phyloP scores from a whole-genome alignment of 2,797 vertebrate genomes.

The Craterocephalus amniculus region DNA sequence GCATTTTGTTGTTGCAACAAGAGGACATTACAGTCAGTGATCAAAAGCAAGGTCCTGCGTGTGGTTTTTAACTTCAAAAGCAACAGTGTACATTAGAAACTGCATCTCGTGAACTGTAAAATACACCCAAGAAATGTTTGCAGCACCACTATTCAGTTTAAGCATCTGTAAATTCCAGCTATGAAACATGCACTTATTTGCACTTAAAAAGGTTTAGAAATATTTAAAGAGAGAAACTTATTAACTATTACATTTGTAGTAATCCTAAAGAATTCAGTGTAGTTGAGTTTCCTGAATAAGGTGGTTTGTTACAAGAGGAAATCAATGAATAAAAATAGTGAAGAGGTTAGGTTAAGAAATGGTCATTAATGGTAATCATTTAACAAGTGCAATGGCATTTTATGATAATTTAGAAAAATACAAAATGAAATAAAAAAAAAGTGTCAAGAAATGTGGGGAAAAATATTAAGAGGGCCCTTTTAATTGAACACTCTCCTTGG shows the following conservation, averaged over 20 bases:
- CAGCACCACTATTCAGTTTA: neutral
- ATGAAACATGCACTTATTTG: neutral
- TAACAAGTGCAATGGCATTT: no score
- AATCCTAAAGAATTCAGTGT: neutral
- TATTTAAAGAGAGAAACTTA: neutral
- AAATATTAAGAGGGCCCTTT: no score
- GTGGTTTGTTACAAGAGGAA: no score
- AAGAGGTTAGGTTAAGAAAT: no score
- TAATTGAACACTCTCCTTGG: no score
- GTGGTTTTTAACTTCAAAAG: neutral
- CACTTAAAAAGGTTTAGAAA: neutral
- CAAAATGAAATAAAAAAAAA: no score
- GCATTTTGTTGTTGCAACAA: neutral
- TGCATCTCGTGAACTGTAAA: neutral
- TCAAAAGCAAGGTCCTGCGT: neutral
- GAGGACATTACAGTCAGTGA: no score
- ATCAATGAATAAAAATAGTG: no score
- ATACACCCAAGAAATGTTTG: no score
- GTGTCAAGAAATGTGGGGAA: no score
- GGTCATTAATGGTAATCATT: no score
- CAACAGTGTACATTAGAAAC: neutral
- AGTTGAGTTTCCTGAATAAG: neutral
- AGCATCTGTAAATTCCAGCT: neutral
- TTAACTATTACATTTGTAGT: neutral
- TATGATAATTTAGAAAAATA: no score